phyloP scores from a whole-genome alignment of 2,113 vertebrate genomes.

The Apeltes quadracus region DNA sequence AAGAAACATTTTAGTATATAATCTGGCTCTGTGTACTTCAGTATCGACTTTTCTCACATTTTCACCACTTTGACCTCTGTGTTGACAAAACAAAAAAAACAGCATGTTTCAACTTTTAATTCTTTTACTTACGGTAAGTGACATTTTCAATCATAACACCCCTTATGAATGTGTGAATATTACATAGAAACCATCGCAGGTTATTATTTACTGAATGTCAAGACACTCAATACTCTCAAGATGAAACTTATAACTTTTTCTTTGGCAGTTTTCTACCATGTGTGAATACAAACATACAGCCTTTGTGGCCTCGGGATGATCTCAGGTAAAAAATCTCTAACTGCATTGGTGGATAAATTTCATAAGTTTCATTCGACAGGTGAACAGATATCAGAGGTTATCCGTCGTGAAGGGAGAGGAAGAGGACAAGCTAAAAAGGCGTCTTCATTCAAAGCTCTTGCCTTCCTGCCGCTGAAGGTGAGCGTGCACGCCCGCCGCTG shows the following conservation, averaged over 20 bases:
- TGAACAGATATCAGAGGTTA: not conserved
- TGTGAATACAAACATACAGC: not conserved
- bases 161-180: not conserved
- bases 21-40: too few relatives aligned
- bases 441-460: constrained; percentile 12
- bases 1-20: not conserved
- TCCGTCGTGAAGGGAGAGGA: not conserved
- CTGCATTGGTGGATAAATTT: not conserved
- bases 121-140: not conserved
- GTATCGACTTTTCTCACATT: too few relatives aligned
- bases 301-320: not conserved
- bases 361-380: not conserved
- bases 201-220: not conserved
- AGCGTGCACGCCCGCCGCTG: constrained; percentile 35
- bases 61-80: not conserved
- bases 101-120: too few relatives aligned
- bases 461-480: constrained; percentile 71
- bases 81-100: not conserved
- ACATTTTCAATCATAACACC: not conserved
- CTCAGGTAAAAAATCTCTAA: not conserved
- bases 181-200: not conserved
- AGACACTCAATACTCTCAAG: too few relatives aligned
- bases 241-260: too few relatives aligned
- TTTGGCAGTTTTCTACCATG: not conserved
- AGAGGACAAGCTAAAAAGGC: constrained; percentile 5